Conservation (phyloP, 2,888 invertebrate species). For the Automeris io region DNA sequence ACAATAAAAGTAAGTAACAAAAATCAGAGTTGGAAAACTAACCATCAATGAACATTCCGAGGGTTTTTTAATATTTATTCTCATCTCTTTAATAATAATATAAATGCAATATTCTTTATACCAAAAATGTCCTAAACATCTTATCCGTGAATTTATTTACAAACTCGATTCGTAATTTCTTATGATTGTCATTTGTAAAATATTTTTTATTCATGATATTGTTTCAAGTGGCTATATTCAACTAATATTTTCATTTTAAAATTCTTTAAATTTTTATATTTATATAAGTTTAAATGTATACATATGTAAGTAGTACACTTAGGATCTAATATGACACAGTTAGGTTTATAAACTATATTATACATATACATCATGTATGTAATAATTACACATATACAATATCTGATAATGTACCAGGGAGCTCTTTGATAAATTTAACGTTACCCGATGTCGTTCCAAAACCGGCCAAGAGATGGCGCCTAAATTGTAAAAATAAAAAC, state of each 20-base stretch:
- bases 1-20: conserved; percentile 74
- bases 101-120: conserved; percentile 70
- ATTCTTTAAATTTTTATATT: conserved; percentile 51
- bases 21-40: conserved; percentile 60
- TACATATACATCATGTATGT: conserved; percentile 69
- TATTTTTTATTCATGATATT: conserved; percentile 34
- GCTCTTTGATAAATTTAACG: conserved; percentile 26
- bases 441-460: not conserved
- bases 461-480: conserved; percentile 4
- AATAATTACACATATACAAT: conserved; percentile 73
- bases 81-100: conserved; percentile 42
- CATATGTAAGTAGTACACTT: conserved; percentile 74
- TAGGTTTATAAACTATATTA: conserved; percentile 67
- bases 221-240: conserved; percentile 56
- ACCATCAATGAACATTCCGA: conserved; percentile 68
- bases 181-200: conserved; percentile 39
- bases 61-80: conserved; percentile 34
- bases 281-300: conserved; percentile 47
- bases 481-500: conserved; percentile 1
- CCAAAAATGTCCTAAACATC: conserved; percentile 57
- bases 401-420: conserved; percentile 39
- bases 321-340: conserved; percentile 74
- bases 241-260: conserved; percentile 64
- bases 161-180: conserved; percentile 41
- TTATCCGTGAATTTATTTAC: conserved; percentile 62